These are phyloP conservation scores for western clawed frog (Xenopus tropicalis) DNA, from an alignment of 2,113 vertebrate genomes.

Conservation along the genomic window DNA sequence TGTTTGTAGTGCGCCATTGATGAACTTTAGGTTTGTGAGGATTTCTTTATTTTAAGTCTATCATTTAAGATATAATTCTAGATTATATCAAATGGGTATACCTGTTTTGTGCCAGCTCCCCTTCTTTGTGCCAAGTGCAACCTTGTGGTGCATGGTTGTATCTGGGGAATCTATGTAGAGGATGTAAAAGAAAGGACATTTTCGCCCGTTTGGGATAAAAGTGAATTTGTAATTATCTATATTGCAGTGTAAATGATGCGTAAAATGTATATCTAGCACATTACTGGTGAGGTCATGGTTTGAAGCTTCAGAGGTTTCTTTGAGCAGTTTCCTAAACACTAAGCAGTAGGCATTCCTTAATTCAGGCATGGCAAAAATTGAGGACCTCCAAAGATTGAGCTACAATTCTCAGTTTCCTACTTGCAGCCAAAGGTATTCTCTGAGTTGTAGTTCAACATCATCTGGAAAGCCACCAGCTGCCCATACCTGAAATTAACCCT, in stretches of 20 bases:
- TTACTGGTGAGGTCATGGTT: conserved; percentile 38
- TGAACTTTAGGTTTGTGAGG: too few species aligned
- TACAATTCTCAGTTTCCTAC: too few species aligned
- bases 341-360: too few species aligned
- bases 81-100: conserved; percentile 29
- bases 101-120: conserved; percentile 12
- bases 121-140: conserved; percentile 35
- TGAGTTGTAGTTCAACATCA: too few species aligned
- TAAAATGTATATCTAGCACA: conserved; percentile 35
- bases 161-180: conserved; percentile 41
- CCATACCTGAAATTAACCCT: not conserved
- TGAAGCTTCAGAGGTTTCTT: conserved; percentile 14
- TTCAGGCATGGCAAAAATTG: too few species aligned
- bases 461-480: too few species aligned
- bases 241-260: conserved; percentile 38
- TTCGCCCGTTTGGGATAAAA: conserved; percentile 23
- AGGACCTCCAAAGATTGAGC: too few species aligned
- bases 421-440: too few species aligned
- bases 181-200: conserved; percentile 27
- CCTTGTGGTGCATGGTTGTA: not conserved
- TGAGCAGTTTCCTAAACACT: conserved; percentile 7
- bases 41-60: too few species aligned
- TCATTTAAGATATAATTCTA: conserved; percentile 5
- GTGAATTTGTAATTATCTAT: conserved; percentile 23
- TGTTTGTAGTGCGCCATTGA: too few species aligned